These are phyloP conservation scores for Ellobius talpinus DNA, from an alignment of 2,113 vertebrate species.

Conservation along the genomic window DNA sequence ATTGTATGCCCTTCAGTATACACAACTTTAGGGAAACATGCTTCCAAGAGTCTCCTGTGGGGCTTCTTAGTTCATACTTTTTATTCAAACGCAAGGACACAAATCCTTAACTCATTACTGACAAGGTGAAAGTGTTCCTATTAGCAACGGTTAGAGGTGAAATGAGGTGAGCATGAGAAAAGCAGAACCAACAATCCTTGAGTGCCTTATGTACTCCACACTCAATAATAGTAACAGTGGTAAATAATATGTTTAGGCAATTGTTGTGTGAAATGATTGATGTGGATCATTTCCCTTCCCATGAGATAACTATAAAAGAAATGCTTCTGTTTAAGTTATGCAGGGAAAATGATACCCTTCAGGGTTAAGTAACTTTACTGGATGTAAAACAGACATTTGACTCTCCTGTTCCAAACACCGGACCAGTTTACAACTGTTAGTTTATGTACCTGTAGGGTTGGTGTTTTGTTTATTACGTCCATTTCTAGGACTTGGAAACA, in stretches of 20 bases:
- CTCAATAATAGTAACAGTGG: background rate
- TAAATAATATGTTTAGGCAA: background rate
- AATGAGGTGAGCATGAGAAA: background rate
- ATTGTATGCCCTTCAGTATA: background rate
- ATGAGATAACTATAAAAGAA: conserved; percentile 5
- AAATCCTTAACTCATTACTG: background rate
- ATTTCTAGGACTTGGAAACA: conserved; percentile 33
- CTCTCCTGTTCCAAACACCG: background rate
- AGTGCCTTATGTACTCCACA: background rate
- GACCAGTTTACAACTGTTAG: background rate
- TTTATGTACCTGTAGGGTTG: background rate
- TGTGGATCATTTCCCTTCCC: conserved; percentile 13
- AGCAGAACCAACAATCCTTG: background rate
- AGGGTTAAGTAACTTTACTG: conserved; percentile 49
- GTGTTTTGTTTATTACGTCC: background rate
- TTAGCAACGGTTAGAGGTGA: background rate
- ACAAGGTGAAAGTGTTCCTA: background rate
- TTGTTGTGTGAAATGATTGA: background rate
- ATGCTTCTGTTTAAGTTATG: background rate
- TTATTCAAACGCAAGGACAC: background rate
- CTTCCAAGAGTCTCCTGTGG: background rate
- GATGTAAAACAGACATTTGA: conserved; percentile 48
- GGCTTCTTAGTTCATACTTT: background rate
- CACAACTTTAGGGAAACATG: conserved; percentile 2
- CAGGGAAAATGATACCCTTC: conserved; percentile 6